Percentiles rank a stretch among this genome's conserved stretches.
phyloP scores from a whole-genome alignment of 2,113 vertebrate genomes.

The Hippocampus guttulatus region DNA sequence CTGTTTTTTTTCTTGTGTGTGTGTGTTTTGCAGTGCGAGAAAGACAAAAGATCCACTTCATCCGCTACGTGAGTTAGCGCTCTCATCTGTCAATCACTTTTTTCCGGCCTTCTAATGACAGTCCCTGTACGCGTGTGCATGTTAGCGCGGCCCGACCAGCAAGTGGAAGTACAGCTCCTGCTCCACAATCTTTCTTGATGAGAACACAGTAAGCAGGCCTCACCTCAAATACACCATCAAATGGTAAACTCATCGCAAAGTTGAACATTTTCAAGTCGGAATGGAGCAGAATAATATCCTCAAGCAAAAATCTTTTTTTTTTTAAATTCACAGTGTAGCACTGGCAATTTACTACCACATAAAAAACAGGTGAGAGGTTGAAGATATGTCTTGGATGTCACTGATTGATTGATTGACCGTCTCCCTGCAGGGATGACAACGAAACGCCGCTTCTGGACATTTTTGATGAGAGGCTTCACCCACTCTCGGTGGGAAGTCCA shows the following conservation, averaged over 20 bases:
- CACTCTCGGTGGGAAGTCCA: neutral
- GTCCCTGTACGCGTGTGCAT: neutral
- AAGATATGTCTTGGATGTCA: neutral
- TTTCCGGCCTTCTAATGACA: neutral
- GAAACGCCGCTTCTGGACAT: neutral
- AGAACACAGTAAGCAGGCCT: conserved; percentile 9
- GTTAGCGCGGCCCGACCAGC: neutral
- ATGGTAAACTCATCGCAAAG: neutral
- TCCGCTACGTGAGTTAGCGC: conserved; percentile 5
- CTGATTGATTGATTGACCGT: neutral
- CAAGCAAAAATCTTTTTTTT: neutral
- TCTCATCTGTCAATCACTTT: neutral
- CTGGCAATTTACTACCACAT: conserved; percentile 15
- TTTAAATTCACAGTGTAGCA: neutral
- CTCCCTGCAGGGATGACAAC: neutral
- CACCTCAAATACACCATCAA: conserved; percentile 16
- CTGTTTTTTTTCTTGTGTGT: neutral
- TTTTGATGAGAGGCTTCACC: conserved; percentile 10
- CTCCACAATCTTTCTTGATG: conserved; percentile 19
- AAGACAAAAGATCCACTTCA: conserved; percentile 3
- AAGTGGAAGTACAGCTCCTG: conserved; percentile 12
- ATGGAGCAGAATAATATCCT: neutral
- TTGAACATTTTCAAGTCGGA: neutral
- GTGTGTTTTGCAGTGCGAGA: neutral
- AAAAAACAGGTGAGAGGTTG: conserved; percentile 1